Evolutionary conservation across 1,140 invertebrate species (phyloP), one percentile per base, ranked within the genome.

Genomic region (Andrena cerasifolii): DNA sequence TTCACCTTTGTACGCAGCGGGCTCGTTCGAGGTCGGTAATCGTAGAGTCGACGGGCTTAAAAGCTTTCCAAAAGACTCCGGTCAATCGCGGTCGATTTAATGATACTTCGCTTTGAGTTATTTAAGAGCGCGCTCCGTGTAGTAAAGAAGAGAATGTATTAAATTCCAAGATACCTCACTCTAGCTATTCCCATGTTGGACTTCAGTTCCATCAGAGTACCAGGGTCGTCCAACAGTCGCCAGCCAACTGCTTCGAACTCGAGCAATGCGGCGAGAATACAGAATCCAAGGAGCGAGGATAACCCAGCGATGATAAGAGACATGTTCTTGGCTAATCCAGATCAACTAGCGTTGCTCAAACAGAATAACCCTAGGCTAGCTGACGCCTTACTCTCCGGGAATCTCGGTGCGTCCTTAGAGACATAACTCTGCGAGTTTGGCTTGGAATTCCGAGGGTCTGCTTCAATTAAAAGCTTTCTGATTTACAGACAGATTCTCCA

Each of bases 301-400:
- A 97, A 99, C 92, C 98, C 98, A 24, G 95, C 95, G n/a, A 94
- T 96, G 79, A 96, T 99, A 54, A 93, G 96, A 80, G 96, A 99
- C 83, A 97, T 98, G 95, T 96, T 99, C 77, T 90, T 98, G 28
- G 95, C 96, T n/a, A 98, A 98, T 93, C 98, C 98, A 0, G 97
- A 99, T 90, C 97, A 99, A 87, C 88, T 99, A 76, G 96, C 98
- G 0, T 87, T 99, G 45, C 93, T 99, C 0, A 97, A 98, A 90
- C 98, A 99, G 89, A 98, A 99, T 86, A 99, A 99, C 94, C 97
- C 98, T 14, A 93, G 95, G 82, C 90, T 99, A 49, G 98, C 98
- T 21, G 98, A 99, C 91, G 98, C 98, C 24, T 90, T 99, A 6
- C 93, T 97, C 0, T 96, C 95, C 85, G 97, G 97, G 21, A 96